A percentile compares a stretch with the other conserved stretches of the same genome.
phyloP scores from a whole-genome alignment of 2,888 invertebrate species.

The Volucella inflata region DNA sequence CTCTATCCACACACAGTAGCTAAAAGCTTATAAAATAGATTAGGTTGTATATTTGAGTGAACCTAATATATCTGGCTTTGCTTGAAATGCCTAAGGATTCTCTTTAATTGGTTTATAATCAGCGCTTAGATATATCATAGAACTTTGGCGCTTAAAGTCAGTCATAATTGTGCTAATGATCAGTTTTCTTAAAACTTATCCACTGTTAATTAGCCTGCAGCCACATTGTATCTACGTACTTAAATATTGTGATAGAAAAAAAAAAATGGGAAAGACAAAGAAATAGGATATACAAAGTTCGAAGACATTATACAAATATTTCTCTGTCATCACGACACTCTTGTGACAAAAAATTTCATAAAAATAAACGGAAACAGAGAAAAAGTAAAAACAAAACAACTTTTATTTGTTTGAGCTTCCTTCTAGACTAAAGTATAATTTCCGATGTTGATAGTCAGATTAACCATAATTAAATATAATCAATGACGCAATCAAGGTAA shows the following conservation, averaged over 20 bases:
- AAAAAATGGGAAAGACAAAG: slow-evolving; percentile 17
- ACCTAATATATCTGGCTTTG: not conserved
- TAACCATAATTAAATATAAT: slow-evolving; percentile 35
- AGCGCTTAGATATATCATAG: slow-evolving; percentile 1
- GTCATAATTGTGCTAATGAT: slow-evolving; percentile 9
- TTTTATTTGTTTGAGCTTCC: slow-evolving; percentile 24
- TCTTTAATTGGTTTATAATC: slow-evolving; percentile 21
- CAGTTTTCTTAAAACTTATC: not conserved
- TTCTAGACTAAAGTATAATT: slow-evolving; percentile 22
- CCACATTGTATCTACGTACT: slow-evolving; percentile 5
- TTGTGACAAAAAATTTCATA: not conserved
- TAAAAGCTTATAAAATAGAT: not conserved
- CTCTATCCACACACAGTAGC: not conserved
- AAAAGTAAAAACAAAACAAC: not conserved
- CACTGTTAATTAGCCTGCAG: slow-evolving; percentile 10
- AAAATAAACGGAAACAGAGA: not conserved
- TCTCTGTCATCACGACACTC: slow-evolving; percentile 14
- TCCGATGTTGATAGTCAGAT: slow-evolving; percentile 27
- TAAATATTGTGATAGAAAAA: slow-evolving; percentile 12
- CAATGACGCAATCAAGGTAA: slow-evolving; percentile 64
- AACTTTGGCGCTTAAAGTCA: not conserved
- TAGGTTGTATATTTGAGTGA: not conserved
- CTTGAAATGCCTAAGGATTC: not conserved
- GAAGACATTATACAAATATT: not conserved
- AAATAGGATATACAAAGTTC: slow-evolving; percentile 21